These are phyloP conservation scores for Argyrosomus regius DNA, from an alignment of 2,797 vertebrate genomes.

Conservation along the genomic window DNA sequence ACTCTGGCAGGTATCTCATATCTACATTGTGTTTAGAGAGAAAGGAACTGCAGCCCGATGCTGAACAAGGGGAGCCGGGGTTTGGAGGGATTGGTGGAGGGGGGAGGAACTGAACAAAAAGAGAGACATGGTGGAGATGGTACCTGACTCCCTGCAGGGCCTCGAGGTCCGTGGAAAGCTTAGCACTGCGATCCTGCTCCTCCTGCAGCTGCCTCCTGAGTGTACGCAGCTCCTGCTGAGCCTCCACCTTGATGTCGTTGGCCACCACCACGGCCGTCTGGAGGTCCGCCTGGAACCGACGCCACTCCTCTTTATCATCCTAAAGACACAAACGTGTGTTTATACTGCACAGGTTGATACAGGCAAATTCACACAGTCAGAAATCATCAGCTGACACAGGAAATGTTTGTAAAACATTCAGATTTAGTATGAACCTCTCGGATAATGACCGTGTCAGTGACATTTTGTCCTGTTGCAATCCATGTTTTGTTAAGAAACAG, in stretches of 20 bases:
- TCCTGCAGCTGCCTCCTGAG: conserved; percentile 93
- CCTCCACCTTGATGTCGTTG: conserved; percentile 98
- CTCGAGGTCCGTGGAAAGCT: conserved; percentile 92
- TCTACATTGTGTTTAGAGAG: conserved; percentile 62
- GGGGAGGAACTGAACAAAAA: conserved; percentile 23
- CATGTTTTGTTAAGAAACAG: background rate
- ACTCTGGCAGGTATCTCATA: conserved; percentile 67
- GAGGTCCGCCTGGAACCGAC: conserved; percentile 96
- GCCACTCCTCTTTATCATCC: conserved; percentile 98
- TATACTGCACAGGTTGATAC: background rate
- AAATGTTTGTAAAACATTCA: background rate
- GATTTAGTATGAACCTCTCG: background rate
- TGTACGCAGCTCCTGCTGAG: conserved; percentile 94
- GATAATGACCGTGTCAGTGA: background rate
- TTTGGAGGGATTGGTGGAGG: conserved; percentile 3
- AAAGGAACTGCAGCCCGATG: conserved; percentile 69
- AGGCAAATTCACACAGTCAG: background rate
- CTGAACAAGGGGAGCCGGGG: conserved; percentile 49
- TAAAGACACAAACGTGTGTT: conserved; percentile 65
- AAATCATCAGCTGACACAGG: background rate
- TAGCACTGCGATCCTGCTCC: conserved; percentile 91
- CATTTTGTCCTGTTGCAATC: background rate
- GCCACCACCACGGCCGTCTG: conserved; percentile 98
- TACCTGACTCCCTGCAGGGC: conserved; percentile 90
- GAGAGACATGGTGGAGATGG: conserved; percentile 33